phyloP scores from a whole-genome alignment of 2,113 vertebrate genomes.

The Oreochromis spilurus region DNA sequence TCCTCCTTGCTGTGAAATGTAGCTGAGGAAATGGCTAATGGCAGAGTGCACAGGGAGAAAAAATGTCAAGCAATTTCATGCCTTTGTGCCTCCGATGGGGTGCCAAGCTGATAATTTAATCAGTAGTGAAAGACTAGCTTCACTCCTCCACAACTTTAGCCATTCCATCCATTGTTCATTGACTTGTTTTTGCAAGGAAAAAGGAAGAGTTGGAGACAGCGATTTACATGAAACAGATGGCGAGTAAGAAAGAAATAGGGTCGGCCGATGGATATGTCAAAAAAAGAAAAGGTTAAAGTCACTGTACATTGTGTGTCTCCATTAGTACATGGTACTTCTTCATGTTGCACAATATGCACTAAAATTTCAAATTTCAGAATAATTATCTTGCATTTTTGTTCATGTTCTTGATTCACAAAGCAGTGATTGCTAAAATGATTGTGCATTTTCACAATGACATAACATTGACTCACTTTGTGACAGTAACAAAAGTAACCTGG shows the following conservation, averaged over 20 bases:
- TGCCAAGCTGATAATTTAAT: slow-evolving; percentile 62
- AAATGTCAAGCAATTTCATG: slow-evolving; percentile 71
- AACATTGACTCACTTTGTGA: background rate
- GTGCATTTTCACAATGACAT: background rate
- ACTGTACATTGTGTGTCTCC: background rate
- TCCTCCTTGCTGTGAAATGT: slow-evolving; percentile 50
- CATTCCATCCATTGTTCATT: slow-evolving; percentile 20
- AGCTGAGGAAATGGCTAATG: slow-evolving; percentile 52
- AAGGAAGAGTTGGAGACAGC: background rate
- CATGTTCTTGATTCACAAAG: background rate
- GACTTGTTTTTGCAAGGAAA: background rate
- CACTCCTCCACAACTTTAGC: slow-evolving; percentile 28
- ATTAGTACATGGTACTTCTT: background rate
- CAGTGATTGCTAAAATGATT: background rate
- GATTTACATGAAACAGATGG: background rate
- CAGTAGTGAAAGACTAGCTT: slow-evolving; percentile 52
- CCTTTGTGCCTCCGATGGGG: slow-evolving; percentile 47
- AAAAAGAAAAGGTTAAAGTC: background rate
- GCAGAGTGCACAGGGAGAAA: slow-evolving; percentile 29
- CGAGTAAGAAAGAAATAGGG: background rate
- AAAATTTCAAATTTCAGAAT: background rate
- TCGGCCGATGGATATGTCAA: background rate
- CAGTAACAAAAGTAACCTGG: background rate
- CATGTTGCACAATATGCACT: background rate
- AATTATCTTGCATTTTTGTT: background rate